Conservation (phyloP, 1,140 invertebrate genomes). For the Pseudoatta argentina region DNA sequence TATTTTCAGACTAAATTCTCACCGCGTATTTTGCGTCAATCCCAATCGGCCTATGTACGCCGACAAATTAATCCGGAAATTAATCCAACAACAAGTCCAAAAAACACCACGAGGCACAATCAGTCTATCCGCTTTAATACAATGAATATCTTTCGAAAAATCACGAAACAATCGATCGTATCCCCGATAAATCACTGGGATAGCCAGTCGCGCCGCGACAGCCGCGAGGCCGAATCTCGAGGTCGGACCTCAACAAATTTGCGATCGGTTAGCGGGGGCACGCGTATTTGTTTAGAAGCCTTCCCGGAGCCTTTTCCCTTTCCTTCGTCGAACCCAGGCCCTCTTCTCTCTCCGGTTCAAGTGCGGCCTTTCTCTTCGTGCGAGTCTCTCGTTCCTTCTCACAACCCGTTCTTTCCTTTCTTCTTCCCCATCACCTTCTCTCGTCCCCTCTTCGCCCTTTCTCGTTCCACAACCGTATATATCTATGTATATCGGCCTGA, state of each 20-base stretch:
- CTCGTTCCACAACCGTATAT: slow-evolving; percentile 40
- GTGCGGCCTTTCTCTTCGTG: slow-evolving; percentile 27
- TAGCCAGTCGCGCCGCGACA: slow-evolving; percentile 16
- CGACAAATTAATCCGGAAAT: slow-evolving; percentile 16
- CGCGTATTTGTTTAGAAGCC: slow-evolving; percentile 74
- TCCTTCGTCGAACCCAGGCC: slow-evolving; percentile 52
- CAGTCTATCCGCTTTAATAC: background rate
- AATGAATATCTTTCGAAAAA: slow-evolving; percentile 5
- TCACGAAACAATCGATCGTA: slow-evolving; percentile 5
- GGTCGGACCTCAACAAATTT: slow-evolving; percentile 72
- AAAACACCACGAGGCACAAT: slow-evolving; percentile 11
- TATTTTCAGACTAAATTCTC: background rate
- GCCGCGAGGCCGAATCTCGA: slow-evolving; percentile 58
- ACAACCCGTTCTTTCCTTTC: slow-evolving; percentile 41
- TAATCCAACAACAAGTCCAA: background rate
- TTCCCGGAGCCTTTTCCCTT: slow-evolving; percentile 61
- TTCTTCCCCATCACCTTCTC: slow-evolving; percentile 11
- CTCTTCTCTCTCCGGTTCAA: background rate
- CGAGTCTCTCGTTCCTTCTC: slow-evolving; percentile 30
- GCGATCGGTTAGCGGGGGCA: slow-evolving; percentile 73
- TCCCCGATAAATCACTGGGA: slow-evolving; percentile 16
- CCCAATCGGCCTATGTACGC: background rate
- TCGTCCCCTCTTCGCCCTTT: slow-evolving; percentile 34
- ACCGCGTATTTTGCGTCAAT: background rate
- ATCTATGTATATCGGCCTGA: slow-evolving; percentile 71